Evolutionary conservation across 2,113 vertebrate species (phyloP), one percentile per base, ranked within the genome.

Genomic region (Geococcyx californianus): DNA sequence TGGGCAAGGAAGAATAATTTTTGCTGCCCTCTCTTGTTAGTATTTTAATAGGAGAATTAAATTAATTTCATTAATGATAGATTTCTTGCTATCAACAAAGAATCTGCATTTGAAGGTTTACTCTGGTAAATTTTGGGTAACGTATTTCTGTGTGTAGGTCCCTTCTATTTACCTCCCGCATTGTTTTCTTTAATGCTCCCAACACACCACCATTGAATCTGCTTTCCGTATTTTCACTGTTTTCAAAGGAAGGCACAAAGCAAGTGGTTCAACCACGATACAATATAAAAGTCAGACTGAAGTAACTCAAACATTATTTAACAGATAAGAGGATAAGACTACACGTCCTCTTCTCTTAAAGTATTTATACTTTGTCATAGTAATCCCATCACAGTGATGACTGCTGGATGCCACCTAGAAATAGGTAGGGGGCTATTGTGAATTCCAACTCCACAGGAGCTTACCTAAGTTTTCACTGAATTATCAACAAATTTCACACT

Each of bases 341-440:
- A 36, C 15, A 69, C n/a, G 21, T 25, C 21, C 29, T 78, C 51
- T 24, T 85, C 52, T 45, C 42, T 76, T 11, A 9, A 29, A 26
- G 6, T 76, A 49, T 51, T 58, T 74, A 36, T 13, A 54, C 14
- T 21, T 42, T 81, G 20, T 20, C 40, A 59, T 8, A 81, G 29
- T 23, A 44, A 67, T 28, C 31, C 6, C n/a, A 42, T 21, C 9
- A 24, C 47, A 24, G 47, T 49, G 47, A 49, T 49, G 47, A 49
- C 62, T 16, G 10, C 23, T 79, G 34, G 13, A 62, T 3, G 33
- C 33, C 28, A 79, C 44, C 58, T 49, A 52, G n/a, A 79, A 80
- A 84, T 12, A 47, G 4, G 51, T 0, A 59, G 1, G 9, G 11
- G 23, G 2, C 3, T 78, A 44, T 7, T n/a, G 11, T 14, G 40